Percentiles rank a stretch among this genome's conserved stretches.
Evolutionary conservation across 2,888 invertebrate species (phyloP).

Genomic region (Dicyrtomina minuta): DNA sequence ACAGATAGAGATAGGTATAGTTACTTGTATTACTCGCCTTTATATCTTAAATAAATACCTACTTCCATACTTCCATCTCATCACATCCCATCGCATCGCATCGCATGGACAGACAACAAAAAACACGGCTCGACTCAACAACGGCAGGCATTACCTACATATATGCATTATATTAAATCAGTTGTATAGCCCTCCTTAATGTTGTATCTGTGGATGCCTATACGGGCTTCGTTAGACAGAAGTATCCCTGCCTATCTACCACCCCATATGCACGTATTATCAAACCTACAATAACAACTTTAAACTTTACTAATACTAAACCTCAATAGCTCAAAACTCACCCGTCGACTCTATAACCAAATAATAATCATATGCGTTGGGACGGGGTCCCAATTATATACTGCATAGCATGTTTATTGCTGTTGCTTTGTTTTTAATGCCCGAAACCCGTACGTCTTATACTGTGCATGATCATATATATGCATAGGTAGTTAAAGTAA

Average conservation of each 20-base stretch:
- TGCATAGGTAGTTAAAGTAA: background rate
- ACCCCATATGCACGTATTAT: background rate
- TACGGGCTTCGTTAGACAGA: background rate
- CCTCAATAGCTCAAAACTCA: too few species aligned
- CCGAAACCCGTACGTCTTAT: background rate
- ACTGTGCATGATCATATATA: background rate
- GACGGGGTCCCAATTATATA: too few species aligned
- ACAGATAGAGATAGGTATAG: slow-evolving; percentile 1
- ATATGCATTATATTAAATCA: background rate
- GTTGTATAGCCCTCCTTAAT: background rate
- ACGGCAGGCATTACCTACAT: background rate
- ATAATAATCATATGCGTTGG: too few species aligned
- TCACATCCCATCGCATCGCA: background rate
- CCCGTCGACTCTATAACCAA: too few species aligned
- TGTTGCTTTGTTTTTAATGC: too few species aligned
- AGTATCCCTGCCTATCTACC: background rate
- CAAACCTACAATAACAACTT: too few species aligned
- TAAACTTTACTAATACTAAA: too few species aligned
- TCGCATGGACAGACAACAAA: slow-evolving; percentile 22
- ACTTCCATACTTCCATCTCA: background rate
- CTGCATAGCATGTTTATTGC: too few species aligned
- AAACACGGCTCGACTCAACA: slow-evolving; percentile 6
- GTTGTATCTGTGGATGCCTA: background rate
- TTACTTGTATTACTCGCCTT: background rate
- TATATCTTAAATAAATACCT: slow-evolving; percentile 29